These are phyloP conservation scores for Coelopa frigida DNA, from an alignment of 1,140 invertebrate species.

Conservation along the genomic window DNA sequence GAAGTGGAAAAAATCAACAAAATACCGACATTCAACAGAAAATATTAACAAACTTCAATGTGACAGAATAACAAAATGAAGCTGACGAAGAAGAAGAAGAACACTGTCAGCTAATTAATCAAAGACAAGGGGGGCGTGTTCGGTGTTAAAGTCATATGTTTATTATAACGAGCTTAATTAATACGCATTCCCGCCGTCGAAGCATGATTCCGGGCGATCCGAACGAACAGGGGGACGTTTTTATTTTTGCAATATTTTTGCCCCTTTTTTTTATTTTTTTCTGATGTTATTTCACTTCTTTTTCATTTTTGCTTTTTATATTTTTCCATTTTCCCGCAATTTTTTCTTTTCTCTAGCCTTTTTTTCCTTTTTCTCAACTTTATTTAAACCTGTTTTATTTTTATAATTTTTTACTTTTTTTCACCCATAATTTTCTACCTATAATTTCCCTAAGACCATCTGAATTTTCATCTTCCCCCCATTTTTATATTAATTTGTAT, in stretches of 20 bases:
- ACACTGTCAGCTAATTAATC: neutral
- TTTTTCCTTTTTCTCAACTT: neutral
- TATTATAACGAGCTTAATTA: neutral
- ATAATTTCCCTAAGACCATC: neutral
- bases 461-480: neutral
- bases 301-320: neutral
- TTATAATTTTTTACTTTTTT: neutral
- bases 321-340: neutral
- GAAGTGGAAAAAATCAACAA: too few relatives aligned
- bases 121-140: neutral
- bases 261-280: neutral
- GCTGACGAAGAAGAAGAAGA: too few relatives aligned
- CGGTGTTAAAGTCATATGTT: neutral
- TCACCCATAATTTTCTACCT: neutral
- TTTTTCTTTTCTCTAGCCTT: neutral
- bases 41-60: too few relatives aligned
- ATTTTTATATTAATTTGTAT: neutral
- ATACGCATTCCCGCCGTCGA: neutral
- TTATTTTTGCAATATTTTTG: neutral
- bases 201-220: neutral
- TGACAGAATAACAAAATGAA: too few relatives aligned
- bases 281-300: neutral
- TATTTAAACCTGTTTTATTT: neutral
- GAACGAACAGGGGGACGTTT: too few relatives aligned
- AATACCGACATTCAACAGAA: too few relatives aligned